Evolutionary conservation across 2,113 vertebrate species (phyloP).

Genomic region (Microcebus ravelobensis): DNA sequence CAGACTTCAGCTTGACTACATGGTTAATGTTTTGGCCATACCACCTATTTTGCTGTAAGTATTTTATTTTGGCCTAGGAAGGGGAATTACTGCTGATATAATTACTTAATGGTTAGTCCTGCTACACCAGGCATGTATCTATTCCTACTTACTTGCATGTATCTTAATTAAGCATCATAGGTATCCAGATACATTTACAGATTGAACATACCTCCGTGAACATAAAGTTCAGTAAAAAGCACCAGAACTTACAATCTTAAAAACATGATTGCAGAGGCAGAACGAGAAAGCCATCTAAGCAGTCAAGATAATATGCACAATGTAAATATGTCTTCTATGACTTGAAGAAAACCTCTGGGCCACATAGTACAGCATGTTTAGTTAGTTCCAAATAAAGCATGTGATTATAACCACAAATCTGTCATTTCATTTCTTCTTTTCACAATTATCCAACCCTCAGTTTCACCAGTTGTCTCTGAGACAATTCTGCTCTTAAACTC

Average conservation of each 20-base stretch:
- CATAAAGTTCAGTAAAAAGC: background rate
- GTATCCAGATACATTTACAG: background rate
- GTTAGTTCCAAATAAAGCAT: background rate
- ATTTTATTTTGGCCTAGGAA: background rate
- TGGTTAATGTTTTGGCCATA: background rate
- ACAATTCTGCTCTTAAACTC: background rate
- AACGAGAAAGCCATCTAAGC: background rate
- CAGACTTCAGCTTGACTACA: background rate
- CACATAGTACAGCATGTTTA: background rate
- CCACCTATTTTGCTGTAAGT: background rate
- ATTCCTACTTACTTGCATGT: background rate
- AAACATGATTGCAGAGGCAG: background rate
- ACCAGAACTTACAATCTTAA: background rate
- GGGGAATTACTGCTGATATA: background rate
- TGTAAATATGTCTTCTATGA: background rate
- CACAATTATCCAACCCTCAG: background rate
- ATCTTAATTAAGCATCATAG: background rate
- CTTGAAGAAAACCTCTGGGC: background rate
- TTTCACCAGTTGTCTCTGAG: background rate
- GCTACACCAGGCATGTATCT: background rate
- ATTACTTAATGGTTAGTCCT: background rate
- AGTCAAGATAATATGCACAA: background rate
- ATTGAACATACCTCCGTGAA: background rate
- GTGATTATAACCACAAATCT: background rate
- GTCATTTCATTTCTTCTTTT: background rate